phyloP scores from a whole-genome alignment of 64 coral and sea anemone genomes.

The Trachythela sp. region DNA sequence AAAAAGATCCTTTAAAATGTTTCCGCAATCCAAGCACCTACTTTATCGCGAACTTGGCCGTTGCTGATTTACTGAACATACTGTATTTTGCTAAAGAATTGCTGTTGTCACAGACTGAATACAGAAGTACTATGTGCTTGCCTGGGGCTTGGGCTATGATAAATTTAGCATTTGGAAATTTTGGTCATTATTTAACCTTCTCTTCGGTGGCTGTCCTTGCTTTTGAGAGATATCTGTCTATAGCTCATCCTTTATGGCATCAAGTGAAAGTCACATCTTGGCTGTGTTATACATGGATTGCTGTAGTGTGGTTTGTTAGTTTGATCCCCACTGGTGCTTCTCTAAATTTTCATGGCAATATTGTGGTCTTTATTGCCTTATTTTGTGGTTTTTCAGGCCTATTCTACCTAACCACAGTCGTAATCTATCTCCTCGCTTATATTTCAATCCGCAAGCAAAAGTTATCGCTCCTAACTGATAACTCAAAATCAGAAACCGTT shows the following conservation, averaged over 20 bases:
- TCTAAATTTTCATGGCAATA: not conserved
- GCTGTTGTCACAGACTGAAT: not conserved
- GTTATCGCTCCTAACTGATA: not conserved
- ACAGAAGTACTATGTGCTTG: not conserved
- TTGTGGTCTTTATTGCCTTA: too few relatives aligned
- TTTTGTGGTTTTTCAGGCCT: not conserved
- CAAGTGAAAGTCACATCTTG: too few relatives aligned
- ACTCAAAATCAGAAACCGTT: not conserved
- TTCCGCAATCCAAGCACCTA: slow-evolving; percentile 10
- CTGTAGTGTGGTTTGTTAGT: too few relatives aligned
- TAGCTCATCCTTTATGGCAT: too few relatives aligned
- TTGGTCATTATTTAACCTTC: not conserved
- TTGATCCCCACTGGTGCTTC: too few relatives aligned
- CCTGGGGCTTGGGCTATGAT: not conserved
- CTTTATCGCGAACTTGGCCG: not conserved
- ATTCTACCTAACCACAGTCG: not conserved
- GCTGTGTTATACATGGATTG: too few relatives aligned
- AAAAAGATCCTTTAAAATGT: not conserved
- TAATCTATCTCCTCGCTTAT: not conserved
- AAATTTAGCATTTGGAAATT: not conserved
- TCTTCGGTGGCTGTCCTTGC: not conserved
- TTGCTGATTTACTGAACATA: not conserved
- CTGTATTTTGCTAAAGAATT: not conserved
- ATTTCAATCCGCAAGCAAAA: not conserved
- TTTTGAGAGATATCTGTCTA: not conserved